Evolutionary conservation across 1,140 invertebrate genomes (phyloP).

Genomic region (Carcinoscorpius rotundicauda): DNA sequence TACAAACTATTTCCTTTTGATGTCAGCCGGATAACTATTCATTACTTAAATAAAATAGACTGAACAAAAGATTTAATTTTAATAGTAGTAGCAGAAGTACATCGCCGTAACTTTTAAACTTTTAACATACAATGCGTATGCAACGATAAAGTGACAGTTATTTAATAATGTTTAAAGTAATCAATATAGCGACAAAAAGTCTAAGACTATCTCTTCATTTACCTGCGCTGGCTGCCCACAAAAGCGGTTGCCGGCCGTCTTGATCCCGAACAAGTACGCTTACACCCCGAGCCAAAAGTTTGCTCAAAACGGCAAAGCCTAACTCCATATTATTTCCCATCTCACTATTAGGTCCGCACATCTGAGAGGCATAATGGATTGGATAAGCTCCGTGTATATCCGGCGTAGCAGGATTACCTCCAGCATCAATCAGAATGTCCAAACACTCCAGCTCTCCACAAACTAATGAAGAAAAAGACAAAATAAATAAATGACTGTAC

Average conservation of each 20-base stretch:
- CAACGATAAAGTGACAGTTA: too few relatives aligned
- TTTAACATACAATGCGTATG: too few relatives aligned
- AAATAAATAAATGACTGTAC: too few relatives aligned
- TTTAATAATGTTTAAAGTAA: too few relatives aligned
- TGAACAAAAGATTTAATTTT: too few relatives aligned
- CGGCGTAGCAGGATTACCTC: conserved; percentile 66
- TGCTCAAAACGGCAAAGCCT: conserved; percentile 21
- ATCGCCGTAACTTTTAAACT: too few relatives aligned
- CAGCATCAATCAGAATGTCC: conserved; percentile 65
- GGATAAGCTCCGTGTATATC: conserved; percentile 91
- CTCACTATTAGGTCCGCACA: conserved; percentile 67
- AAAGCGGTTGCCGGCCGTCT: conserved; percentile 79
- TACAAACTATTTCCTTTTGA: too few relatives aligned
- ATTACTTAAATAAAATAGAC: too few relatives aligned
- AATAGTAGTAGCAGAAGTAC: too few relatives aligned
- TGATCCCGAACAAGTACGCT: conserved; percentile 73
- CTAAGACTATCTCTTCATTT: conserved; percentile 3
- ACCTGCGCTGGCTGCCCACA: conserved; percentile 95
- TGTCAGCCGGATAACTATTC: too few relatives aligned
- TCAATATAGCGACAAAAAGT: too few relatives aligned
- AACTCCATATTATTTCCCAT: conserved; percentile 38
- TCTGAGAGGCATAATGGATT: conserved; percentile 93
- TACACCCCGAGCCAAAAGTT: conserved; percentile 39
- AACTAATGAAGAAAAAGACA: conserved; percentile 40
- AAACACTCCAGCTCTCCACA: conserved; percentile 80